Percentiles rank a stretch among this genome's conserved stretches.
Evolutionary conservation across 2,888 invertebrate species (phyloP).

Genomic region (Sinodicranocentrus sp.): DNA sequence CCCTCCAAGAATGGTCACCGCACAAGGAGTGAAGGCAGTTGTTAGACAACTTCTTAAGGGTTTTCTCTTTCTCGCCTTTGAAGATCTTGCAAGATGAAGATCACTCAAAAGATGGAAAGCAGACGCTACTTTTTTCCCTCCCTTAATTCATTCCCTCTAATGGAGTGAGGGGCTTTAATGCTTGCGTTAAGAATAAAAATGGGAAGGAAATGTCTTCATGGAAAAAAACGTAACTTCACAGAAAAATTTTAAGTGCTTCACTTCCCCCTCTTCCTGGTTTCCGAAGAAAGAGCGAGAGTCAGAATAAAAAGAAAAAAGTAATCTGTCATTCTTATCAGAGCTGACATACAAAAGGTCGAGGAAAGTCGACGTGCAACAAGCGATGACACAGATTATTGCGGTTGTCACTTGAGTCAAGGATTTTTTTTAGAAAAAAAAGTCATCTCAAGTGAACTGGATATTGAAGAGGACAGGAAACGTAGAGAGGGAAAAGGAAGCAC

Average conservation of each 20-base stretch:
- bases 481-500: conserved; percentile 28
- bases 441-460: background rate
- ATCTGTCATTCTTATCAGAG: conserved; percentile 50
- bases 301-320: conserved; percentile 35
- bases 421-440: no score
- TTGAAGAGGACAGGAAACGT: background rate
- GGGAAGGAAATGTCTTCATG: background rate
- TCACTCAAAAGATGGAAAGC: background rate
- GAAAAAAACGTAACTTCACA: background rate
- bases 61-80: conserved; percentile 1
- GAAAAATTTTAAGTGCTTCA: conserved; percentile 15
- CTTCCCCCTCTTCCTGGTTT: background rate
- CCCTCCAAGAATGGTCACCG: background rate
- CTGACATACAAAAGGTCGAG: conserved; percentile 24
- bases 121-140: background rate
- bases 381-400: conserved; percentile 38
- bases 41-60: background rate
- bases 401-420: conserved; percentile 11
- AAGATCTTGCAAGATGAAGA: background rate
- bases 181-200: background rate
- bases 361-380: conserved; percentile 25
- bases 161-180: background rate
- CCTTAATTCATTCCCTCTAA: background rate
- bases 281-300: background rate
- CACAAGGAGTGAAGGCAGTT: no score